Base-by-base conservation (phyloP, 2,797 vertebrate genomes). In the Pampus argenteus region DNA sequence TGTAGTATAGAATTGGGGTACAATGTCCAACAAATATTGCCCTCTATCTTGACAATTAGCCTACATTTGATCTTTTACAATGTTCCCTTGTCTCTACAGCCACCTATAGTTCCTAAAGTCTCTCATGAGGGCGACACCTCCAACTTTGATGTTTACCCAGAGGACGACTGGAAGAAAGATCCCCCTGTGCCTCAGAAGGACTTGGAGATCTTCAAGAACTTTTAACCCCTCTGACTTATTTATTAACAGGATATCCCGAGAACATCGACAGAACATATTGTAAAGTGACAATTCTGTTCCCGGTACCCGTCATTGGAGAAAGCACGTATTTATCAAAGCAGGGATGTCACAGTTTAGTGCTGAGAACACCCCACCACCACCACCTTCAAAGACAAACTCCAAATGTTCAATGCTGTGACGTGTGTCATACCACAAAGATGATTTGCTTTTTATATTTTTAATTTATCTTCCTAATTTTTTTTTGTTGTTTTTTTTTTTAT, bases 91-190 rank as follows among this genome's bases (percentile, higher is more conserved):
- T 80, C 38, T 74, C 74, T 51, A 6, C 85, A 99, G 98, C 97
- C 98, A 54, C 97, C 97, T 25, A 98, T 99, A n/a, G 86, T 97
- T 51, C 98, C 98, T 0, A 99, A 98, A 80, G 93, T 99, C 2
- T 95, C 96, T 23, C 94, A 96, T 0, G 97, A 99, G 9, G 98
- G 98, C 0, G 98, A 99, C 88, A 98, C 96, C 0, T 98, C 98
- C 10, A 99, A 99, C 94, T 99, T 99, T 29, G 98, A 99, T 38
- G 92, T 96, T 2, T 99, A 99, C 74, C 96, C 98, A 0, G 97
- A 98, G 65, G 96, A 95, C 2, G 96, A 99, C 69, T 98, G 97
- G 97, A 96, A 96, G 75, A 95, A 96, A 36, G 95, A 89, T 0
- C 89, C 94, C 0, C 90, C 97, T 0, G 96, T 97, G 74, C 86